These are phyloP conservation scores for Homarus gammarus DNA, from an alignment of 2,888 invertebrate species.

Conservation along the genomic window DNA sequence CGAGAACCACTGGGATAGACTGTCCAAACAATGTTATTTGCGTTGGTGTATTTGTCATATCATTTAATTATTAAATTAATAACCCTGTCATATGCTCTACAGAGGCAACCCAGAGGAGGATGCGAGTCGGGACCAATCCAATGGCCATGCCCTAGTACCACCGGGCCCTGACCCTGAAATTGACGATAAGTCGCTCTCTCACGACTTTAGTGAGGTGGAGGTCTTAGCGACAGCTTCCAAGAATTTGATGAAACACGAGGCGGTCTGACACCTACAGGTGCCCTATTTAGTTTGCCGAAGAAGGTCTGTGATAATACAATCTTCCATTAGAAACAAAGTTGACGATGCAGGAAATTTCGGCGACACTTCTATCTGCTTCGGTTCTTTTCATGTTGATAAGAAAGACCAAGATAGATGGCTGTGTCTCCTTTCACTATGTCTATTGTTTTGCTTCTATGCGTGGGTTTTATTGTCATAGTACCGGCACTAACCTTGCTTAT, in stretches of 20 bases:
- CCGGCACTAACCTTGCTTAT: neutral
- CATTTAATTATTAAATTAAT: too few species aligned
- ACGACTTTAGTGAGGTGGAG: conserved; percentile 34
- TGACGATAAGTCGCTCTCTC: conserved; percentile 41
- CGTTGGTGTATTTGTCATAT: too few species aligned
- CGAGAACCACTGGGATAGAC: too few species aligned
- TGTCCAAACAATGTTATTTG: too few species aligned
- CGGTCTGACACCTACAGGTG: conserved; percentile 40
- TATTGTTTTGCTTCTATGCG: neutral
- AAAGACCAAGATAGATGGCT: neutral
- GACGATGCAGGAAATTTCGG: neutral
- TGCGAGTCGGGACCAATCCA: conserved; percentile 21
- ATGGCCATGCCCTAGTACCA: conserved; percentile 16
- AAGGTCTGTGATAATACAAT: conserved; percentile 24
- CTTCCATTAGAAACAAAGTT: conserved; percentile 40
- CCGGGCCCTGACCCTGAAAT: neutral
- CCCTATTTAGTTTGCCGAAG: neutral
- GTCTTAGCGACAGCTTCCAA: conserved; percentile 6
- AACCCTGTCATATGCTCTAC: too few species aligned
- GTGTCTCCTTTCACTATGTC: neutral
- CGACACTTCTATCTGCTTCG: neutral
- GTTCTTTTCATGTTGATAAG: neutral
- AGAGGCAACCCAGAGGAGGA: conserved; percentile 29
- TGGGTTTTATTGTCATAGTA: neutral
- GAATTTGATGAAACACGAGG: conserved; percentile 23